Conservation (phyloP, 1,140 invertebrate genomes). For the Helicoverpa armigera region DNA sequence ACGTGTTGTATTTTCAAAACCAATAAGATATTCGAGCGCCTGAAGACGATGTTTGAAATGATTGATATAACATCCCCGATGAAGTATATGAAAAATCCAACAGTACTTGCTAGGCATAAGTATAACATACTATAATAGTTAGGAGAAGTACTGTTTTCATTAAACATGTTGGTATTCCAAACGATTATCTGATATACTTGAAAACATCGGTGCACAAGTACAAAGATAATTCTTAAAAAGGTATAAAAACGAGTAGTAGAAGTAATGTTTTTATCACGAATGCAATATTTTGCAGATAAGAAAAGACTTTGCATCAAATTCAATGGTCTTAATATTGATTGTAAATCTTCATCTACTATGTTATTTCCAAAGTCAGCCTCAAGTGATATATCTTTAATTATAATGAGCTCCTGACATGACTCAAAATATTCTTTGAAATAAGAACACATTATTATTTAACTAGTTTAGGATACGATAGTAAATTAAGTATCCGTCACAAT, state of each 20-base stretch:
- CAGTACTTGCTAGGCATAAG: background rate
- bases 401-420: too few species aligned
- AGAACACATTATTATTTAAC: too few species aligned
- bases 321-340: conserved; percentile 12
- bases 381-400: too few species aligned
- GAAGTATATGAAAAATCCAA: background rate
- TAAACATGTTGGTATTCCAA: background rate
- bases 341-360: conserved; percentile 5
- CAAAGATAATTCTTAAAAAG: background rate
- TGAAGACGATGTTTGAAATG: background rate
- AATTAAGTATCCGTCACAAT: too few species aligned
- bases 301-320: conserved; percentile 7
- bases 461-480: too few species aligned
- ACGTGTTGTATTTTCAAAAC: background rate
- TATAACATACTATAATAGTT: background rate
- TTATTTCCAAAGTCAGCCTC: background rate
- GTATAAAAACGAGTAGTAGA: background rate
- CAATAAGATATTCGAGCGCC: background rate
- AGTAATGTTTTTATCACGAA: background rate
- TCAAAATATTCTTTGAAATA: too few species aligned
- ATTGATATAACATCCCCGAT: background rate
- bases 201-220: background rate
- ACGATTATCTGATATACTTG: background rate
- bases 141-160: background rate
- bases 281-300: conserved; percentile 15